A percentile compares a stretch with the other conserved stretches of the same genome.
These are phyloP conservation scores for Aplocera efformata DNA, from an alignment of 2,888 invertebrate species.

Conservation along the genomic window DNA sequence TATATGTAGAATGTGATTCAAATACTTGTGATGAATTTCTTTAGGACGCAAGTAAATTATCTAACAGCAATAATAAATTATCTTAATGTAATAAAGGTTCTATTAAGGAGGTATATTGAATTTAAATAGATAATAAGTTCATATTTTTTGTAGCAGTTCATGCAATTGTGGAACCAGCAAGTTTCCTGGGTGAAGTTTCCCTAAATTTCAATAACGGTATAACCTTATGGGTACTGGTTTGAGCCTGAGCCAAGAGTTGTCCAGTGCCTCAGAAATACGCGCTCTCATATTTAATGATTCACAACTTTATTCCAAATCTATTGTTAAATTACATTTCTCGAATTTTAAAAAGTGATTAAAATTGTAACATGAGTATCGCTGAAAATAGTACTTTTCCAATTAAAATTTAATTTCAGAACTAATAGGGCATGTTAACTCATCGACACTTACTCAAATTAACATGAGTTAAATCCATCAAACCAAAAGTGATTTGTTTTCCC, in stretches of 20 bases:
- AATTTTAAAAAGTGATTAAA: no score
- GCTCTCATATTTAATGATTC: conserved; percentile 12
- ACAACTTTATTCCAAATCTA: conserved; percentile 3
- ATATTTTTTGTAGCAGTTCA: conserved; percentile 1
- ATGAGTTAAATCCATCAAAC: conserved; percentile 35
- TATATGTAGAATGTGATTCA: no score
- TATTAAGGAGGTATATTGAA: not conserved
- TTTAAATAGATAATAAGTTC: not conserved
- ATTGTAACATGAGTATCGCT: no score
- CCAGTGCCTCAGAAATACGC: conserved; percentile 19
- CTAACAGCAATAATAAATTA: no score
- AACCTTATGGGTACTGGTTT: conserved; percentile 34
- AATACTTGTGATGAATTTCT: no score
- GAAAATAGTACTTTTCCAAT: no score
- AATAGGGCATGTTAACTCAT: conserved; percentile 17
- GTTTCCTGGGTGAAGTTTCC: conserved; percentile 24
- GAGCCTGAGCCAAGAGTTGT: conserved; percentile 46
- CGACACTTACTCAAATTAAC: conserved; percentile 28
- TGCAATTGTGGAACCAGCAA: conserved; percentile 3
- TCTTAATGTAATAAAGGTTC: no score
- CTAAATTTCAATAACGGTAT: conserved; percentile 35
- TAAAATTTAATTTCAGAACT: conserved; percentile 4
- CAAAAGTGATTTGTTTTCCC: conserved; percentile 41
- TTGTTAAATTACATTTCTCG: no score
- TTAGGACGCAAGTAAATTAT: no score